These are phyloP conservation scores for Metallyticus violacea DNA, from an alignment of 2,888 invertebrate genomes.

Conservation along the genomic window DNA sequence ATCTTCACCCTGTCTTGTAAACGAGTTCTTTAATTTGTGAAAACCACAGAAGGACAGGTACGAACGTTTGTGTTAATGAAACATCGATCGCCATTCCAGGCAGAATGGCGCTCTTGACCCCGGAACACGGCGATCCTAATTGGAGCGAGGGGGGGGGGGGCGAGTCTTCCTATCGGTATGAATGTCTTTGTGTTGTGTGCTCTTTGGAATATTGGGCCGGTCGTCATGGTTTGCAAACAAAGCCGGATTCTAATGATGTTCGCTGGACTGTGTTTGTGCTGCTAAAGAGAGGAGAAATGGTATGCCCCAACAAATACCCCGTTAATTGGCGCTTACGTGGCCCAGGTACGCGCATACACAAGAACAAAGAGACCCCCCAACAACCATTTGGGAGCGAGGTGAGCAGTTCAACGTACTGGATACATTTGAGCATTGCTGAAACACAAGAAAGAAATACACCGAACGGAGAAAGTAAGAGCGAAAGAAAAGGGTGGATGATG, in stretches of 20 bases:
- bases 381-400: background rate
- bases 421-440: background rate
- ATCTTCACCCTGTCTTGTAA: background rate
- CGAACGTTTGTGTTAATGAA: background rate
- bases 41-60: background rate
- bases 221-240: background rate
- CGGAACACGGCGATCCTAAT: background rate
- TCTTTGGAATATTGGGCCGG: background rate
- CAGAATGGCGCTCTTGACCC: background rate
- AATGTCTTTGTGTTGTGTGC: background rate
- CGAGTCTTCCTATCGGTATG: background rate
- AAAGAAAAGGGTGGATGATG: no score
- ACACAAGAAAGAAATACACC: no score
- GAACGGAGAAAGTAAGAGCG: background rate
- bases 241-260: background rate
- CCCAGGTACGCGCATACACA: background rate
- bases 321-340: background rate
- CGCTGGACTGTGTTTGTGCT: background rate
- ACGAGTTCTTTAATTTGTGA: background rate
- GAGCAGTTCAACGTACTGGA: background rate
- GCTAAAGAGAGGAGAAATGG: background rate
- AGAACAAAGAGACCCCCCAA: background rate
- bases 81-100: background rate
- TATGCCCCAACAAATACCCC: background rate
- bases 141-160: background rate